Percentiles rank a stretch among this genome's conserved stretches.
These are phyloP conservation scores for Ailuropoda melanoleuca DNA, from an alignment of 2,113 vertebrate genomes.

Conservation along the genomic window DNA sequence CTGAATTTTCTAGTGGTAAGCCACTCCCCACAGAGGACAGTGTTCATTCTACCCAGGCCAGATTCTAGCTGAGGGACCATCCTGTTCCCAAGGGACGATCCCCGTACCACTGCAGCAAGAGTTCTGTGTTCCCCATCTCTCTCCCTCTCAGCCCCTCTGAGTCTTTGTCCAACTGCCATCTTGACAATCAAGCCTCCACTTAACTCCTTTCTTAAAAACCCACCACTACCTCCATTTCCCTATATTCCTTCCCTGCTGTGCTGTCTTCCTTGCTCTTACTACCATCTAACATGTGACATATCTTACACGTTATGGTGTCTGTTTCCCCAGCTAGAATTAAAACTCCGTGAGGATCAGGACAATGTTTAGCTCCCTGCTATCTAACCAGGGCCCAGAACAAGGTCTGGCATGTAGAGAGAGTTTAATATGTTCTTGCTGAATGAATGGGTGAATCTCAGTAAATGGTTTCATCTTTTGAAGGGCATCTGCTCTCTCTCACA, in stretches of 20 bases:
- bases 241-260: background rate
- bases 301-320: no score
- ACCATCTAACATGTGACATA: no score
- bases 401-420: accelerated
- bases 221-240: background rate
- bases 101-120: background rate
- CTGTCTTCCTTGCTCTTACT: no score
- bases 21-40: background rate
- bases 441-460: background rate
- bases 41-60: background rate
- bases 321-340: background rate
- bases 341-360: background rate
- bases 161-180: background rate
- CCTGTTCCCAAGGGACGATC: background rate
- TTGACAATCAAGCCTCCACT: background rate
- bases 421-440: accelerated
- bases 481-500: no score
- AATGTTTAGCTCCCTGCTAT: background rate
- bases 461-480: background rate
- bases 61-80: background rate
- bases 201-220: background rate
- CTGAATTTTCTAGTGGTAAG: background rate
- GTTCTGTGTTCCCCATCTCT: background rate
- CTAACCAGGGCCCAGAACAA: background rate
- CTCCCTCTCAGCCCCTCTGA: background rate